Conservation (phyloP, 2,797 vertebrate genomes). For the Thalassophryne amazonica region DNA sequence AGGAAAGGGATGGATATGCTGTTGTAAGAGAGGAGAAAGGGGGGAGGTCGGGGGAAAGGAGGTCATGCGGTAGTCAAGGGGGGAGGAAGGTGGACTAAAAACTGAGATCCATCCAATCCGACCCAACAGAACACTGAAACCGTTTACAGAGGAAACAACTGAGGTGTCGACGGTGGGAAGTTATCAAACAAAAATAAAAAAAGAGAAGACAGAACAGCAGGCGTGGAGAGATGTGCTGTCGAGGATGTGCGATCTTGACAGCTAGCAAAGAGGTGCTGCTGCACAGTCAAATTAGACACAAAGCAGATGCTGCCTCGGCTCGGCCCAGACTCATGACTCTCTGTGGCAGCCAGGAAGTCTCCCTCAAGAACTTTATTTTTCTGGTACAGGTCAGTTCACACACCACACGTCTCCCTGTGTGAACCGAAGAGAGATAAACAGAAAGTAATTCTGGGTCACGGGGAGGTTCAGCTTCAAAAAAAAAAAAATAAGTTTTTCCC, state of each 20-base stretch:
- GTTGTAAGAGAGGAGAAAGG: conserved; percentile 46
- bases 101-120: conserved; percentile 48
- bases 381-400: no score
- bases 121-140: conserved; percentile 20
- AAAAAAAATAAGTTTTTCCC: conserved; percentile 18
- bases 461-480: conserved; percentile 11
- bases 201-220: conserved; percentile 28
- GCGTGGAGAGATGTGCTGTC: conserved; percentile 4
- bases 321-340: conserved; percentile 28
- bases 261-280: conserved; percentile 27
- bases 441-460: conserved; percentile 53
- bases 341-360: conserved; percentile 50
- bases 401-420: conserved; percentile 41
- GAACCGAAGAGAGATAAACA: conserved; percentile 26
- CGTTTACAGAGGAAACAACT: conserved; percentile 29
- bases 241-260: conserved; percentile 1
- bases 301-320: conserved; percentile 47
- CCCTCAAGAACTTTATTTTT: conserved; percentile 43
- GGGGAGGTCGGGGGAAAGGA: conserved; percentile 65
- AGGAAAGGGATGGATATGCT: conserved; percentile 38
- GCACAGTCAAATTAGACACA: conserved; percentile 39
- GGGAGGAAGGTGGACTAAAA: conserved; percentile 30
- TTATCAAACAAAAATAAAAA: conserved; percentile 23
- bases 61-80: conserved; percentile 50
- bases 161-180: conserved; percentile 19